Conservation (phyloP, 1,140 invertebrate species). For the Aphidius gifuensis region DNA sequence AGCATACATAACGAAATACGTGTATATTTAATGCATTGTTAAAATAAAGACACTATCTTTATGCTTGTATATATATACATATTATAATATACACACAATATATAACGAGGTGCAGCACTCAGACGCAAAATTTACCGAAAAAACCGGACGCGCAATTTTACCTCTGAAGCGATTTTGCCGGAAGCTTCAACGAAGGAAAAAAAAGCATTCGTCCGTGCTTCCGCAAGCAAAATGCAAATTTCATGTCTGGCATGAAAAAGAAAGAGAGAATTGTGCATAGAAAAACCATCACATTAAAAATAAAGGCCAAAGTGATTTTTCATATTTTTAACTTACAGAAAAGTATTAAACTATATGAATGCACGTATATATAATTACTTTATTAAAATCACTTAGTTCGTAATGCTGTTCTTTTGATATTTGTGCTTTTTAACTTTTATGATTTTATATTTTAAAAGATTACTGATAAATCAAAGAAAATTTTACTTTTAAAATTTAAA, state of each 20-base stretch:
- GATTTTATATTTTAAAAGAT: too few relatives aligned
- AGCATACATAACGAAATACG: conserved; percentile 14
- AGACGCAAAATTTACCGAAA: conserved; percentile 35
- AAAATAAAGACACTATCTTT: conserved; percentile 10
- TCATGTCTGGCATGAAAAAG: neutral
- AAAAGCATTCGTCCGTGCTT: conserved; percentile 35
- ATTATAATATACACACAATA: too few relatives aligned
- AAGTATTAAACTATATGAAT: too few relatives aligned
- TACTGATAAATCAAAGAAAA: too few relatives aligned
- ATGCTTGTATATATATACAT: conserved; percentile 12
- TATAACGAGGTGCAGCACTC: conserved; percentile 22
- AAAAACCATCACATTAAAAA: neutral
- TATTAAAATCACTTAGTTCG: neutral
- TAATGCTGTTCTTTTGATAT: too few relatives aligned
- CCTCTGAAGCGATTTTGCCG: conserved; percentile 32
- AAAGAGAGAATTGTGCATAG: neutral
- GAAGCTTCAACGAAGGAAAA: conserved; percentile 26
- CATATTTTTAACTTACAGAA: neutral
- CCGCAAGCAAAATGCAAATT: conserved; percentile 40
- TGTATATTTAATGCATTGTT: neutral
- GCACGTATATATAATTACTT: neutral
- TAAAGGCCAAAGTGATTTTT: conserved; percentile 1
- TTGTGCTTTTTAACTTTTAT: too few relatives aligned
- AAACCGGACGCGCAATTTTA: conserved; percentile 42
- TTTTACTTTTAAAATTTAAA: too few relatives aligned